phyloP scores from a whole-genome alignment of 2,113 vertebrate species.

The Ceyx cyanopectus region DNA sequence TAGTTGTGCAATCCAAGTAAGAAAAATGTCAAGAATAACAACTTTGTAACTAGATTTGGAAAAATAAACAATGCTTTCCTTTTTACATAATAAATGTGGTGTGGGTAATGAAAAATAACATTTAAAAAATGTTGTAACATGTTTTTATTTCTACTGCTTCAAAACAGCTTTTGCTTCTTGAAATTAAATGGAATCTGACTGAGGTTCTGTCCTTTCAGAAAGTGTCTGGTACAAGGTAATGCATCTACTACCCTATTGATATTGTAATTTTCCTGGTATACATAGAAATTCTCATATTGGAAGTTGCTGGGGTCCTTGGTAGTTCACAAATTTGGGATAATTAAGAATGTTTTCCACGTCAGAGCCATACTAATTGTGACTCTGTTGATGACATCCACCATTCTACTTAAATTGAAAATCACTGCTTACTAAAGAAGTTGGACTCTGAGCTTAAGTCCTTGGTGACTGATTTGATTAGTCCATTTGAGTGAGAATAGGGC shows the following conservation, averaged over 20 bases:
- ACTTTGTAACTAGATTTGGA: conserved; percentile 46
- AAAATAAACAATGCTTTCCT: conserved; percentile 50
- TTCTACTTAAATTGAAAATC: conserved; percentile 70
- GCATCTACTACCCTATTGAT: conserved; percentile 39
- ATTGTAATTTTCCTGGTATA: conserved; percentile 67
- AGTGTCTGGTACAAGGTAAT: conserved; percentile 4
- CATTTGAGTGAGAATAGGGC: conserved; percentile 84
- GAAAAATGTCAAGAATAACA: conserved; percentile 55
- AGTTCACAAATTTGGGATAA: conserved; percentile 65
- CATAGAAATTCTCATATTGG: conserved; percentile 54
- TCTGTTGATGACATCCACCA: conserved; percentile 72
- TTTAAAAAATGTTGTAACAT: neutral
- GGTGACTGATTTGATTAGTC: conserved; percentile 88
- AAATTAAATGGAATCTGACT: conserved; percentile 47
- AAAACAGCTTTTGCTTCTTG: conserved; percentile 42
- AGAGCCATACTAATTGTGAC: conserved; percentile 65
- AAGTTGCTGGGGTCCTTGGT: conserved; percentile 31
- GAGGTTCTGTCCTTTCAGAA: conserved; percentile 39
- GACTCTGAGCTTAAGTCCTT: conserved; percentile 75
- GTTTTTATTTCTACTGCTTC: conserved; percentile 44
- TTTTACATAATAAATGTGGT: conserved; percentile 46
- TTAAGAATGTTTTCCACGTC: conserved; percentile 66
- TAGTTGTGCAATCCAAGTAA: conserved; percentile 23
- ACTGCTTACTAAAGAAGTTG: conserved; percentile 74
- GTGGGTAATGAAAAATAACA: conserved; percentile 25